Conservation (phyloP, 2,888 invertebrate genomes). For the Nipponacmea schrenckii region DNA sequence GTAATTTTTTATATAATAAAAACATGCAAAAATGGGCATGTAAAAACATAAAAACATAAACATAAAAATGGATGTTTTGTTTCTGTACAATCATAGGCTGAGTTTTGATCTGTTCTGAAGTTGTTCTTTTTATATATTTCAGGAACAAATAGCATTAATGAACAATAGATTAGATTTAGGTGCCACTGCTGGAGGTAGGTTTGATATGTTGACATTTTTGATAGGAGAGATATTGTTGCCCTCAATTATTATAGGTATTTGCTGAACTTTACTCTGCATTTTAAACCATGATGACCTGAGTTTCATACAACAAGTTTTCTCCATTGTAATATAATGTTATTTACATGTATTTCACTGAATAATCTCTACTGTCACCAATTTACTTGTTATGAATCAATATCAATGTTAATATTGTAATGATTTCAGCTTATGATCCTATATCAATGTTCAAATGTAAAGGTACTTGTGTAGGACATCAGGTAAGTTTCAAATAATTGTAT, state of each 20-base stretch:
- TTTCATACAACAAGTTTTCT: too few relatives aligned
- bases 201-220: neutral
- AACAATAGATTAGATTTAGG: slow-evolving; percentile 55
- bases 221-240: neutral
- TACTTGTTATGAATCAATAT: neutral
- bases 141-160: slow-evolving; percentile 58
- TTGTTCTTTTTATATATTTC: slow-evolving; percentile 17
- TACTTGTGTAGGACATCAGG: slow-evolving; percentile 67
- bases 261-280: too few relatives aligned
- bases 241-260: too few relatives aligned
- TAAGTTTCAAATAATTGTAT: slow-evolving; percentile 19
- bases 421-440: slow-evolving; percentile 64
- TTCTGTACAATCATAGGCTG: neutral
- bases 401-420: neutral
- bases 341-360: neutral
- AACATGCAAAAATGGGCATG: too few relatives aligned
- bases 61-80: too few relatives aligned
- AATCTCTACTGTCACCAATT: neutral
- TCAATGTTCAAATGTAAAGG: slow-evolving; percentile 67
- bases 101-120: neutral
- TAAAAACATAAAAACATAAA: too few relatives aligned
- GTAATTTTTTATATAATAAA: too few relatives aligned
- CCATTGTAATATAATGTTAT: too few relatives aligned
- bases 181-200: slow-evolving; percentile 54
- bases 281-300: too few relatives aligned